phyloP scores from a whole-genome alignment of 2,113 vertebrate species.

The Apistogramma diplotaenia region DNA sequence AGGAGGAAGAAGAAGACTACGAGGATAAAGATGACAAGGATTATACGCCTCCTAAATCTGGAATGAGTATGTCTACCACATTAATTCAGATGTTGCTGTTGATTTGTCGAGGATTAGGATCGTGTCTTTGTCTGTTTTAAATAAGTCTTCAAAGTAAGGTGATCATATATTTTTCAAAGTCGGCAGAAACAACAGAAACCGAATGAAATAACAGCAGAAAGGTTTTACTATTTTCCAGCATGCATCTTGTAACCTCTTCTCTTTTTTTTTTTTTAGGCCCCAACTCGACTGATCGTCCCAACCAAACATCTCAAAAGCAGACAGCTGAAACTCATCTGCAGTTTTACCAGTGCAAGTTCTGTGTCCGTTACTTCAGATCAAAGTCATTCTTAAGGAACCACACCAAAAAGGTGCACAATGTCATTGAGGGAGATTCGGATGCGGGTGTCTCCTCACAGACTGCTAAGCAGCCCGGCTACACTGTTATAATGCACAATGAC shows the following conservation, averaged over 20 bases:
- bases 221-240: not conserved
- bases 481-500: constrained; percentile 82
- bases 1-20: constrained; percentile 84
- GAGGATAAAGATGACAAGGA: constrained; percentile 88
- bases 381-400: constrained; percentile 95
- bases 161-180: not conserved
- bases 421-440: constrained; percentile 71
- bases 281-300: constrained; percentile 82
- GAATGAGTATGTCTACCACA: constrained; percentile 80
- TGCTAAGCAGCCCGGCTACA: constrained; percentile 80
- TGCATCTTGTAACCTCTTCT: not conserved
- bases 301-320: constrained; percentile 82
- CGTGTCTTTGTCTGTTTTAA: constrained; percentile 3
- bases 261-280: constrained; percentile 79
- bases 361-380: constrained; percentile 96
- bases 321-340: constrained; percentile 82
- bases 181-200: not conserved
- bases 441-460: constrained; percentile 76
- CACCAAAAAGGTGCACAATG: constrained; percentile 90
- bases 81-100: constrained; percentile 36
- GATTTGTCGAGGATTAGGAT: constrained; percentile 34
- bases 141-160: not conserved
- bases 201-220: not conserved
- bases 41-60: constrained; percentile 83
- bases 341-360: constrained; percentile 99